Percentiles rank a stretch among this genome's conserved stretches.
Evolutionary conservation across 1,140 invertebrate genomes (phyloP).

Genomic region (Ips nitidus): DNA sequence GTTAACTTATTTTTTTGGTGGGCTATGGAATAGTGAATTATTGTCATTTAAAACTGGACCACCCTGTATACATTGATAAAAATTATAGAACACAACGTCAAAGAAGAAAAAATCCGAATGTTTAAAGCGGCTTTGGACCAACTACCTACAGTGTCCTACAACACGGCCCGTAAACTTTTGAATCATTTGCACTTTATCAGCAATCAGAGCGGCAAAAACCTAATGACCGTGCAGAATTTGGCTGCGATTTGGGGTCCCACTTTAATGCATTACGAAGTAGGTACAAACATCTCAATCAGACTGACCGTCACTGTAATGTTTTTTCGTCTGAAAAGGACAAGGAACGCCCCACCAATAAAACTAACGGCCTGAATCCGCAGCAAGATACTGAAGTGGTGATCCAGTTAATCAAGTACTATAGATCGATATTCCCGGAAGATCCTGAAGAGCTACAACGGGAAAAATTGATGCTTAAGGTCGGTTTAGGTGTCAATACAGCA

Average conservation of each 20-base stretch:
- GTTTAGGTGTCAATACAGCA: not conserved
- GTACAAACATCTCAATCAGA: not conserved
- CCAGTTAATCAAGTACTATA: constrained; percentile 54
- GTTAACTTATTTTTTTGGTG: too few species aligned
- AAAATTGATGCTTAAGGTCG: constrained; percentile 64
- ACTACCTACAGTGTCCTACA: constrained; percentile 68
- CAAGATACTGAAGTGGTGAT: constrained; percentile 41
- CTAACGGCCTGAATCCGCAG: constrained; percentile 32
- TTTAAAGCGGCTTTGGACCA: constrained; percentile 66
- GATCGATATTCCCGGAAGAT: constrained; percentile 63
- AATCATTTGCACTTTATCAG: constrained; percentile 80
- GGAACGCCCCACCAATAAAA: constrained; percentile 18
- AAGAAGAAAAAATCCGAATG: constrained; percentile 57
- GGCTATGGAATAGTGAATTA: too few species aligned
- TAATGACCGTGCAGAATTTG: constrained; percentile 80
- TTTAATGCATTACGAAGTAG: constrained; percentile 70
- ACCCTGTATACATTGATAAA: too few species aligned
- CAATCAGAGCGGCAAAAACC: constrained; percentile 70
- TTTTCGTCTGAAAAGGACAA: constrained; percentile 37
- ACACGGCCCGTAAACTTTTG: constrained; percentile 74
- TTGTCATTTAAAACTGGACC: too few species aligned
- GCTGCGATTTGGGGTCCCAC: constrained; percentile 83
- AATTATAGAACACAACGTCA: constrained; percentile 56
- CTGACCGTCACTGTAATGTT: not conserved
- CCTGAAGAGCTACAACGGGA: constrained; percentile 65